Conservation (phyloP, 2,113 vertebrate genomes). For the Thomomys bottae region DNA sequence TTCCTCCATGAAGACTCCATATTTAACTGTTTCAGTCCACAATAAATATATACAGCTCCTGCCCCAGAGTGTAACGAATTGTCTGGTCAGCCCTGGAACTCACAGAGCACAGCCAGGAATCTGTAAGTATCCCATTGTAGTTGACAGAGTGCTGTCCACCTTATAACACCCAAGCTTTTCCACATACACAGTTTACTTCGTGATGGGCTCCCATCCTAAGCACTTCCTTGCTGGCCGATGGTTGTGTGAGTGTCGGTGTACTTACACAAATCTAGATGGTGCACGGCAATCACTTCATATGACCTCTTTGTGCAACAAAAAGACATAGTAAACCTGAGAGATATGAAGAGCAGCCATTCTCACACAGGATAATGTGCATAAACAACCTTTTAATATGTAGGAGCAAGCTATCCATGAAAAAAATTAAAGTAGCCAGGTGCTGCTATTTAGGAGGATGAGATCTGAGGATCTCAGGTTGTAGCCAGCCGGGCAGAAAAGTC, state of each 20-base stretch:
- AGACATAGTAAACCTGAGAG: not conserved
- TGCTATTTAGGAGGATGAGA: no score
- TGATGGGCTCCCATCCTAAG: not conserved
- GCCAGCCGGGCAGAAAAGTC: no score
- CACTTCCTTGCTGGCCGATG: no score
- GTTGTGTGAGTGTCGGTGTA: not conserved
- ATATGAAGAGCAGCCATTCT: not conserved
- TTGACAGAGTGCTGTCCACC: fast-evolving
- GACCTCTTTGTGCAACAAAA: not conserved
- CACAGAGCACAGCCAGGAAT: not conserved
- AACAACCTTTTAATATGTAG: no score
- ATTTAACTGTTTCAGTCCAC: not conserved
- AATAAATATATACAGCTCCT: not conserved
- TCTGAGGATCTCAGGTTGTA: no score
- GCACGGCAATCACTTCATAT: not conserved
- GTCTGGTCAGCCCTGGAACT: not conserved
- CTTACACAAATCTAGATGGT: not conserved
- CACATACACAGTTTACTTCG: fast-evolving
- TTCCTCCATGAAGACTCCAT: not conserved
- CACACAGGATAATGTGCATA: no score
- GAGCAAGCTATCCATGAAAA: no score
- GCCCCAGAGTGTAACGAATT: not conserved
- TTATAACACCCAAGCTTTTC: no score
- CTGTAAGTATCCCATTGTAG: not conserved
- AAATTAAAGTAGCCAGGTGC: no score